Evolutionary conservation across 1,140 invertebrate species (phyloP).

Genomic region (Cydia strobilella): DNA sequence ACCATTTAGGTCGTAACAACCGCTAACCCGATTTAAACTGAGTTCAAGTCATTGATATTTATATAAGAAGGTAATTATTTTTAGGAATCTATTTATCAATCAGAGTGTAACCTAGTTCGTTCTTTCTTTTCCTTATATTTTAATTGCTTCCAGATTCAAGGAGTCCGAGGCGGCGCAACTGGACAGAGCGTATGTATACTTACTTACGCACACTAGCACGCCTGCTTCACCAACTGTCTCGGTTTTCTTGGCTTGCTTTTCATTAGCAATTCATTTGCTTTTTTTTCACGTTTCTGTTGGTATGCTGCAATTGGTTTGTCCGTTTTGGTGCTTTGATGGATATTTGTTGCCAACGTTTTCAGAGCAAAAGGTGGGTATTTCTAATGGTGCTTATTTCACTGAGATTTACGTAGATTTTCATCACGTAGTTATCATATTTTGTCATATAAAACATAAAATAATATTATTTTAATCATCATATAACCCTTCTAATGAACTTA

Average conservation of each 20-base stretch:
- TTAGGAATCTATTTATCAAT: neutral
- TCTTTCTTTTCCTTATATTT: slow-evolving; percentile 81
- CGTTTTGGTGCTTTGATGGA: neutral
- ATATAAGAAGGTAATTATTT: neutral
- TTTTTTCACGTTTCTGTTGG: slow-evolving; percentile 17
- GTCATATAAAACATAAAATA: neutral
- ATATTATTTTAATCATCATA: neutral
- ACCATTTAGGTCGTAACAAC: too few relatives aligned
- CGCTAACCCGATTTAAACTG: neutral
- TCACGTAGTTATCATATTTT: neutral
- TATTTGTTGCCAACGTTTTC: neutral
- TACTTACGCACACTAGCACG: slow-evolving; percentile 56
- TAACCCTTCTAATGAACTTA: neutral
- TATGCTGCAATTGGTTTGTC: slow-evolving; percentile 14
- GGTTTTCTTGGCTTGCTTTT: slow-evolving; percentile 45
- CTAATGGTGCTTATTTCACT: neutral
- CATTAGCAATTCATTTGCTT: slow-evolving; percentile 16
- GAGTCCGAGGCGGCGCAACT: slow-evolving; percentile 90
- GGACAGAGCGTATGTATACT: slow-evolving; percentile 91
- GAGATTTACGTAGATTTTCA: neutral
- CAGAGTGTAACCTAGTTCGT: slow-evolving; percentile 56
- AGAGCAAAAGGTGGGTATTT: slow-evolving; percentile 10
- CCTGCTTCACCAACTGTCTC: slow-evolving; percentile 46
- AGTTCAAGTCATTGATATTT: neutral
- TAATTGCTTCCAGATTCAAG: slow-evolving; percentile 92